A percentile compares a stretch with the other conserved stretches of the same genome.
Conservation (phyloP, 2,888 invertebrate species). For the Plusia festucae region DNA sequence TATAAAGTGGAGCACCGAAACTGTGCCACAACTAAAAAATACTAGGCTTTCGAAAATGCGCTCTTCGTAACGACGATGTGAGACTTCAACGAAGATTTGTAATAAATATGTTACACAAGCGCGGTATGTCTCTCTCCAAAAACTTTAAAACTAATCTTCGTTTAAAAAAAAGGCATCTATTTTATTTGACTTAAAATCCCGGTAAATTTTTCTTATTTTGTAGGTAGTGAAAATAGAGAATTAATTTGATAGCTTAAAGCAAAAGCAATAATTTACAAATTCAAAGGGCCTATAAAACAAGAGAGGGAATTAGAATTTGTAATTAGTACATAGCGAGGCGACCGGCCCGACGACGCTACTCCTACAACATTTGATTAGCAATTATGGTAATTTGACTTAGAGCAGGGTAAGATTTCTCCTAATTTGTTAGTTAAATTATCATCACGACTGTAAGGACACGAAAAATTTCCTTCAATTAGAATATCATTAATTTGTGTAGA, state of each 20-base stretch:
- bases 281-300: conserved; percentile 88
- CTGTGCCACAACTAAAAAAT: not conserved
- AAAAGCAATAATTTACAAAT: conserved; percentile 86
- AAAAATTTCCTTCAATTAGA: conserved; percentile 63
- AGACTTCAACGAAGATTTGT: no score
- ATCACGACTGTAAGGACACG: conserved; percentile 75
- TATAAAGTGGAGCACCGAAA: not conserved
- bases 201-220: conserved; percentile 29
- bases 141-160: no score
- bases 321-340: conserved; percentile 82
- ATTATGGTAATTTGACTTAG: conserved; percentile 89
- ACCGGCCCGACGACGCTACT: conserved; percentile 78
- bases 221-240: conserved; percentile 59
- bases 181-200: conserved; percentile 22
- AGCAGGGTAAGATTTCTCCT: conserved; percentile 87
- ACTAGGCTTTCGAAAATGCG: no score
- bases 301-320: conserved; percentile 88
- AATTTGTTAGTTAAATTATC: conserved; percentile 88
- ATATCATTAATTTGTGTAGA: conserved; percentile 55
- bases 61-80: not conserved
- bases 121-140: no score
- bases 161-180: not conserved
- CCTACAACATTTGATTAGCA: conserved; percentile 89
- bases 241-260: conserved; percentile 80
- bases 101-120: no score